Conservation (phyloP, 2,113 vertebrate species). For the Colius striatus region DNA sequence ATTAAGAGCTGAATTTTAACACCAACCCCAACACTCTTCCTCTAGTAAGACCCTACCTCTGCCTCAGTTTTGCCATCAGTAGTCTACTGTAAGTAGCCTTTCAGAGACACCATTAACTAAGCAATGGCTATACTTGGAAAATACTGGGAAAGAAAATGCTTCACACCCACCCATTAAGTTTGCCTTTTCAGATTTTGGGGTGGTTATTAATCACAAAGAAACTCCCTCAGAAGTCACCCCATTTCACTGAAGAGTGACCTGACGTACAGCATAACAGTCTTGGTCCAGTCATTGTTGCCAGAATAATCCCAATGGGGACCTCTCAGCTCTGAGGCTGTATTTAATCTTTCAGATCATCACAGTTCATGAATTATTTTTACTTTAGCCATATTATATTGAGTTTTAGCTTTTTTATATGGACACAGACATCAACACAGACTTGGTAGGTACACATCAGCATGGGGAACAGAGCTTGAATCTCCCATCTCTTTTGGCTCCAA, state of each 20-base stretch:
- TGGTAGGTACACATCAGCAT: background rate
- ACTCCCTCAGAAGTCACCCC: background rate
- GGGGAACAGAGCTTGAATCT: background rate
- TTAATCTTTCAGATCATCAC: background rate
- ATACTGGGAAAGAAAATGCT: background rate
- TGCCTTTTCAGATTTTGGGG: background rate
- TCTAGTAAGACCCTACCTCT: background rate
- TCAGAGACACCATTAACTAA: background rate
- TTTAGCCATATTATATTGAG: background rate
- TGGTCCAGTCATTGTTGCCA: background rate
- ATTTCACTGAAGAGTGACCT: background rate
- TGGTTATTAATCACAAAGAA: background rate
- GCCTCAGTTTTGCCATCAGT: constrained; percentile 27
- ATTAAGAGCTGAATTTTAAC: background rate
- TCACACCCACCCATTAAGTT: background rate
- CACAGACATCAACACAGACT: background rate
- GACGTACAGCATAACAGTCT: background rate
- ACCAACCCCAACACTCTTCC: background rate
- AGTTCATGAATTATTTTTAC: background rate
- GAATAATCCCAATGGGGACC: background rate
- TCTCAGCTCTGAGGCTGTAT: background rate
- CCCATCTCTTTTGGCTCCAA: background rate
- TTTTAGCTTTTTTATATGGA: background rate
- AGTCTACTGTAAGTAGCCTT: background rate
- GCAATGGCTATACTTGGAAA: background rate